Conservation (phyloP, 2,888 invertebrate species). For the Hedya salicella region DNA sequence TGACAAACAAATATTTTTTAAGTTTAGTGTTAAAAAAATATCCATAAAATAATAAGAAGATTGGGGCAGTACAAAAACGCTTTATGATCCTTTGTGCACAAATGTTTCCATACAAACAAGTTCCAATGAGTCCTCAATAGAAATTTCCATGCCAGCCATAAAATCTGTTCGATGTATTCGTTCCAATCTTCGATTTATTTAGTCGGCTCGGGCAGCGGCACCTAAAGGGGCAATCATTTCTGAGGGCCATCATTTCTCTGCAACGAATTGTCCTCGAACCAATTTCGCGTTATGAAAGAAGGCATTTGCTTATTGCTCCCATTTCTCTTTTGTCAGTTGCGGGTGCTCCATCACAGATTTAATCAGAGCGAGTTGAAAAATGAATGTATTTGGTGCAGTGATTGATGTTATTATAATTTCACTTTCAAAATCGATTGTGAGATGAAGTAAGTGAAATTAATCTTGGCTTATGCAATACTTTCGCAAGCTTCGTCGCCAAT, state of each 20-base stretch:
- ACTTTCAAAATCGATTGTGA: constrained; percentile 10
- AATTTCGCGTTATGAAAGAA: constrained; percentile 79
- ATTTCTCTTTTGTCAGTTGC: constrained; percentile 70
- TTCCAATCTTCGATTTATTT: constrained; percentile 54
- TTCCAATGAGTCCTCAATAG: constrained; percentile 12
- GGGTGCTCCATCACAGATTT: constrained; percentile 66
- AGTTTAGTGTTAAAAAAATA: neutral
- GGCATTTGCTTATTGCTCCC: constrained; percentile 79
- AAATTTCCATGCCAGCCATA: constrained; percentile 31
- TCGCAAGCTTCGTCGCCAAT: constrained; percentile 11
- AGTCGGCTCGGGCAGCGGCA: constrained; percentile 47
- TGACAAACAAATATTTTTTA: too few species aligned
- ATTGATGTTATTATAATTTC: constrained; percentile 40
- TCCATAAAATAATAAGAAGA: neutral
- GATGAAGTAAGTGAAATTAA: constrained; percentile 6
- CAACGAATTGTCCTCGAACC: constrained; percentile 74
- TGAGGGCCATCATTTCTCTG: constrained; percentile 61
- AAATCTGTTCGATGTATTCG: constrained; percentile 46
- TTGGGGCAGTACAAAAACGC: neutral
- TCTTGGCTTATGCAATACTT: constrained; percentile 12
- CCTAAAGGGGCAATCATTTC: constrained; percentile 64
- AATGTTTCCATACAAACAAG: constrained; percentile 10
- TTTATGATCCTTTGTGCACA: neutral
- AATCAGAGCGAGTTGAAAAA: constrained; percentile 60
- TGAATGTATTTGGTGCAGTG: constrained; percentile 51